Evolutionary conservation across 2,888 invertebrate genomes (phyloP).

Genomic region (Caenorhabditis sulstoni): DNA sequence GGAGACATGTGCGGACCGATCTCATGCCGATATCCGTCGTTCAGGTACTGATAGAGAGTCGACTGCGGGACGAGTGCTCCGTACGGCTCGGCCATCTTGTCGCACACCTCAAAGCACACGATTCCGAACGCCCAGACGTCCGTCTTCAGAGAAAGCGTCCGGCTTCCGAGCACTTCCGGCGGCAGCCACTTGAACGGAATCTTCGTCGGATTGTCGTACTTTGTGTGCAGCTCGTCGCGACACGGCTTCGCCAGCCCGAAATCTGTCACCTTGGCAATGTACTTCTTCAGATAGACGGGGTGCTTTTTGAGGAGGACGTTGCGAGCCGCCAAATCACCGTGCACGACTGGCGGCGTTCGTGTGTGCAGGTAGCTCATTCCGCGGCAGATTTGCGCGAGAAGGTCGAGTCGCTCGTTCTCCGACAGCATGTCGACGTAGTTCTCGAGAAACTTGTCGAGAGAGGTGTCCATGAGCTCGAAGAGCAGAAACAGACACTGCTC

Average conservation of each 20-base stretch:
- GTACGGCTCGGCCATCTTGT: constrained; percentile 58
- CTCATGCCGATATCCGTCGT: constrained; percentile 61
- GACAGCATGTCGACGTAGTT: constrained; percentile 47
- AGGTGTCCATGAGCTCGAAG: constrained; percentile 64
- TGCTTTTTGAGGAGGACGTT: constrained; percentile 94
- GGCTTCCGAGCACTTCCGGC: constrained; percentile 63
- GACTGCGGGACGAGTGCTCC: constrained; percentile 40
- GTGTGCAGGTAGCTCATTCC: constrained; percentile 97
- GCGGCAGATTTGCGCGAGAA: constrained; percentile 65
- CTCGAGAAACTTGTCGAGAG: constrained; percentile 62
- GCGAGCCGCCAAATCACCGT: constrained; percentile 97
- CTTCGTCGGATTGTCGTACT: constrained; percentile 64
- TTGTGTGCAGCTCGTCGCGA: constrained; percentile 53
- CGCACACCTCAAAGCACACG: constrained; percentile 62
- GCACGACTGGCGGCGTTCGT: constrained; percentile 97
- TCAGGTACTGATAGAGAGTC: constrained; percentile 46
- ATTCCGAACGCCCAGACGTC: constrained; percentile 72
- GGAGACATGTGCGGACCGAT: constrained; percentile 52
- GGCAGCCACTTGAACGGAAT: constrained; percentile 71
- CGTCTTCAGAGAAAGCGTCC: constrained; percentile 60
- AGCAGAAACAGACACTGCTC: constrained; percentile 35
- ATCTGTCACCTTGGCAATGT: constrained; percentile 68
- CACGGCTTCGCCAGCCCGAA: constrained; percentile 68
- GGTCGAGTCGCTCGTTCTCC: constrained; percentile 61
- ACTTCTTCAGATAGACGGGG: constrained; percentile 61